Base-by-base conservation (phyloP, 2,888 invertebrate genomes). In the Lordiphosa fenestrarum region DNA sequence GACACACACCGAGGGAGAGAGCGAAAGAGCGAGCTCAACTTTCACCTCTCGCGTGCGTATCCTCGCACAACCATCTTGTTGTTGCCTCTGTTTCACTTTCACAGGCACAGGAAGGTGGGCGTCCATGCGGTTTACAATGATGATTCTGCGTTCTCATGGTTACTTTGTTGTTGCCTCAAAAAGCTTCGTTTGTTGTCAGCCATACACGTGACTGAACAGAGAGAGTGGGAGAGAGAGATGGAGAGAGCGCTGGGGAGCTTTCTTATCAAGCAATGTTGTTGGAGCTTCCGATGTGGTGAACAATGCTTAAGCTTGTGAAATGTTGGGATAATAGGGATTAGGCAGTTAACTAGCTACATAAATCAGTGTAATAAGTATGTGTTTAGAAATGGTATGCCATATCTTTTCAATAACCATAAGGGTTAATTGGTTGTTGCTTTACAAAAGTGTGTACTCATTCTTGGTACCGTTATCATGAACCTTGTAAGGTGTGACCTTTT, bases 91-190 rank as follows among this genome's bases (percentile, higher is more conserved):
- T 80, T 77, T 84, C 77, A 77, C 84, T 84, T 83, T 77, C 80
- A 54, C 37, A 51, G 54, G 35, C 13, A 37, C 35, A 39, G 13
- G 37, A 13, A 44, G 40, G 33, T n/a, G 30, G 33, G 33, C 35
- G 49, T 46, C 36, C 15, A 23, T 52, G 42, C 21, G 51, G 78
- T 66, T 66, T 66, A 78, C 84, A 78, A 75, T n/a, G n/a, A 15
- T 75, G 81, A 82, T 69, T 71, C 76, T 84, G 85, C 85, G 80
- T 80, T 83, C 59, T 70, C 80, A 76, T 83, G 82, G 67, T 59
- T 65, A 70, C 62, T 55, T 53, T 53, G 56, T 53, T 60, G 53
- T 57, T 60, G 48, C 9, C 35, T 65, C 15, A 41, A 52, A 73
- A 73, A 75, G 80, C 83, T 82, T 37, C 49, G 55, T 60, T 71